phyloP scores from a whole-genome alignment of 2,113 vertebrate genomes.

The Perognathus longimembris region DNA sequence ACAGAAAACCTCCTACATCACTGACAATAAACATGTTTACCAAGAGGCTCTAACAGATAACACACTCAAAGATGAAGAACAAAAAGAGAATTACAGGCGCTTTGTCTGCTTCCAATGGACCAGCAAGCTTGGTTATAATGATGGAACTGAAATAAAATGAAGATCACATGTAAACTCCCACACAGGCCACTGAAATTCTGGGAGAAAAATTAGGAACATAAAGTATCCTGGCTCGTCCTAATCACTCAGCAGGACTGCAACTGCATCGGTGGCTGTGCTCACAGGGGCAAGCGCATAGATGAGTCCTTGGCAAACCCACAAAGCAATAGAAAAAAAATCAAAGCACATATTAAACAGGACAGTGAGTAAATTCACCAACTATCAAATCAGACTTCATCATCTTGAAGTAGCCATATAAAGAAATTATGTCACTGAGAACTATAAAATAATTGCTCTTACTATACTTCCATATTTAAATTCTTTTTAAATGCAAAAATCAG shows the following conservation, averaged over 20 bases:
- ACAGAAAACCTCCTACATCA: constrained; percentile 31
- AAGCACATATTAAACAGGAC: neutral
- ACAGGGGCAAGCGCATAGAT: constrained; percentile 14
- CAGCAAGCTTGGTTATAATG: constrained; percentile 58
- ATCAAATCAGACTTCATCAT: constrained; percentile 8
- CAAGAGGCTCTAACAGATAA: constrained; percentile 60
- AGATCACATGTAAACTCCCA: constrained; percentile 47
- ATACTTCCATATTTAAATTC: constrained; percentile 41
- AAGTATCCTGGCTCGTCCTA: neutral
- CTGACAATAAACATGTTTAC: constrained; percentile 45
- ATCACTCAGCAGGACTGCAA: neutral
- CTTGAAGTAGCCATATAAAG: neutral
- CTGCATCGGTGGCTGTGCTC: neutral
- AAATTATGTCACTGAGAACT: constrained; percentile 19
- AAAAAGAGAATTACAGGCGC: constrained; percentile 56
- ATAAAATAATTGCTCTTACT: neutral
- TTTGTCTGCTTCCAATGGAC: constrained; percentile 60
- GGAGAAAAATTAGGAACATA: neutral
- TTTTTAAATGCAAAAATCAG: constrained; percentile 37
- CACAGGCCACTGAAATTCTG: constrained; percentile 16
- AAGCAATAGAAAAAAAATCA: constrained; percentile 19
- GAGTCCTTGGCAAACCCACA: constrained; percentile 45
- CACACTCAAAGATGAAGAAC: constrained; percentile 53
- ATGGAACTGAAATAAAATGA: constrained; percentile 60
- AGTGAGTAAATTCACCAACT: neutral